Conservation (phyloP, 92 coral and sea anemone species). For the Hydrozoanthus gracilis region DNA sequence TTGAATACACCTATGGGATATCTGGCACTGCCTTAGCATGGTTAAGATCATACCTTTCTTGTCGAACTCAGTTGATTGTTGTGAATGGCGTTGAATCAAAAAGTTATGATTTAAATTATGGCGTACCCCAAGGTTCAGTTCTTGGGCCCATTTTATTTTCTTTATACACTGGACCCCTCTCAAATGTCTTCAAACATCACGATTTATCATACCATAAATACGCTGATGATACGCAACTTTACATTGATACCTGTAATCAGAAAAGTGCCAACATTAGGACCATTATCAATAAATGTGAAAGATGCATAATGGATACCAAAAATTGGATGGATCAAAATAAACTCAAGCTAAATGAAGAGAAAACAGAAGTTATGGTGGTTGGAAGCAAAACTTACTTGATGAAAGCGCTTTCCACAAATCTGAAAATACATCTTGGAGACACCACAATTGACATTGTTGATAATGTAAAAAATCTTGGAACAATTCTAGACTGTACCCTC, state of each 20-base stretch:
- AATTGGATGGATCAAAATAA: background rate
- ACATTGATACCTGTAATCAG: background rate
- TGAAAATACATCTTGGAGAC: background rate
- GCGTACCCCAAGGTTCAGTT: constrained; percentile 37
- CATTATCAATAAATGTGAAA: background rate
- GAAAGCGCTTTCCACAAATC: background rate
- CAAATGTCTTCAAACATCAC: background rate
- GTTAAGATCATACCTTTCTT: constrained; percentile 9
- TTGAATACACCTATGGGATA: background rate
- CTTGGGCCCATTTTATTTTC: constrained; percentile 19
- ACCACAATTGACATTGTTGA: background rate
- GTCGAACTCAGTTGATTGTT: background rate
- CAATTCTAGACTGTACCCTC: background rate
- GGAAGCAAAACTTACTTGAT: background rate
- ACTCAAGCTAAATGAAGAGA: background rate
- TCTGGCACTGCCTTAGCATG: background rate
- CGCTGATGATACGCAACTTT: constrained; percentile 2
- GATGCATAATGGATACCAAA: background rate
- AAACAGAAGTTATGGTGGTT: background rate
- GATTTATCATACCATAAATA: background rate
- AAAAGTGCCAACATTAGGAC: background rate
- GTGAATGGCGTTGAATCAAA: background rate
- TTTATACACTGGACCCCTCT: background rate
- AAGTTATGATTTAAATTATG: background rate
- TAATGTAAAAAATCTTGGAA: background rate